A percentile compares a stretch with the other conserved stretches of the same genome.
phyloP scores from a whole-genome alignment of 2,888 invertebrate species.

The Eupithecia pulchellata region DNA sequence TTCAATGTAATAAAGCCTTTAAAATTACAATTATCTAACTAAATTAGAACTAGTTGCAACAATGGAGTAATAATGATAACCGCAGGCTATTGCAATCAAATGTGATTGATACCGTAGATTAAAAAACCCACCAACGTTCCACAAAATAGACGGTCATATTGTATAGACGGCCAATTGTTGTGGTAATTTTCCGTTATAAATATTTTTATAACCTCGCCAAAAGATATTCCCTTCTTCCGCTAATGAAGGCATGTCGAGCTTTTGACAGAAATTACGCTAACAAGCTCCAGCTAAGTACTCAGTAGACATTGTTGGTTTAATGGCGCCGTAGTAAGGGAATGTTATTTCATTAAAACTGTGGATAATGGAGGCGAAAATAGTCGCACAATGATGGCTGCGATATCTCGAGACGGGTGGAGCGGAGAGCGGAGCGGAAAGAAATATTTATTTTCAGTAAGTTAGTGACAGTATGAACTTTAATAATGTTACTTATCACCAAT shows the following conservation, averaged over 20 bases:
- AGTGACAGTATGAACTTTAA: too few relatives aligned
- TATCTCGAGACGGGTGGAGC: constrained; percentile 7
- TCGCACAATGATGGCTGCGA: constrained; percentile 19
- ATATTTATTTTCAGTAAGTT: background rate
- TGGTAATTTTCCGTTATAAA: background rate
- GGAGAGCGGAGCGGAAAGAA: constrained; percentile 7
- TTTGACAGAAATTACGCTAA: constrained; percentile 26
- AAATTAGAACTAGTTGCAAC: too few relatives aligned
- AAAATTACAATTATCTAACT: too few relatives aligned
- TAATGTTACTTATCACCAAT: too few relatives aligned
- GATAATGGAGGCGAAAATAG: constrained; percentile 32
- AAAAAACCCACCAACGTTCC: background rate
- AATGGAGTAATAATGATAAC: too few relatives aligned
- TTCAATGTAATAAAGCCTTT: too few relatives aligned
- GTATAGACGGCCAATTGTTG: background rate
- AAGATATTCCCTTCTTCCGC: background rate
- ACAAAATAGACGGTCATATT: background rate
- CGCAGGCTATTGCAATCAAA: too few relatives aligned
- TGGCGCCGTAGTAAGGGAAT: constrained; percentile 20
- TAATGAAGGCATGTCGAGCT: constrained; percentile 24
- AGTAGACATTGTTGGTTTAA: constrained; percentile 19
- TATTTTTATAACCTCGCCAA: background rate
- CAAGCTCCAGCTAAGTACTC: constrained; percentile 27
- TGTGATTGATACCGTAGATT: background rate
- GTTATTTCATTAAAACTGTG: constrained; percentile 32